These are phyloP conservation scores for Eonycteris spelaea DNA, from an alignment of 2,113 vertebrate species.

Conservation along the genomic window DNA sequence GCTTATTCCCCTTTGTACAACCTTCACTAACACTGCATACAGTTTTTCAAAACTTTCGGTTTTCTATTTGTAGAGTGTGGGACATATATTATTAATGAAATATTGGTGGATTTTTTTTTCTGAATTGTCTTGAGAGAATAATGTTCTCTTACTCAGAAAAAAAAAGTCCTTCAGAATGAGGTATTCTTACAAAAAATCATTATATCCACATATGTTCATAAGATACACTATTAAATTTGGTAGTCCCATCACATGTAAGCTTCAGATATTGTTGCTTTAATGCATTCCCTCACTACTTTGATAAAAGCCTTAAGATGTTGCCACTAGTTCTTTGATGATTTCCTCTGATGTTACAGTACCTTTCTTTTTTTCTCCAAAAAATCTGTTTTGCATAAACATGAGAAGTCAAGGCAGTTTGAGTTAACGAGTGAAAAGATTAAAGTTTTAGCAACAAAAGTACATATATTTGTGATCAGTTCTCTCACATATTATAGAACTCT, in stretches of 20 bases:
- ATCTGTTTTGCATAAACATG: conserved; percentile 84
- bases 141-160: conserved; percentile 49
- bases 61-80: conserved; percentile 33
- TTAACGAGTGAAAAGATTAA: conserved; percentile 77
- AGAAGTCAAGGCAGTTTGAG: conserved; percentile 77
- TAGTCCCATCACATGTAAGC: conserved; percentile 76
- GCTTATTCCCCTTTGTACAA: conserved; percentile 21
- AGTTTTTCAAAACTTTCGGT: conserved; percentile 54
- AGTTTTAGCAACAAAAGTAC: conserved; percentile 74
- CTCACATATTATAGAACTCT: conserved; percentile 24
- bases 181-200: conserved; percentile 69
- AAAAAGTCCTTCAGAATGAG: conserved; percentile 53
- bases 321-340: conserved; percentile 85
- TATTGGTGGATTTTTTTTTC: conserved; percentile 43
- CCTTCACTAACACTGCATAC: conserved; percentile 11
- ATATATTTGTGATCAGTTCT: conserved; percentile 32
- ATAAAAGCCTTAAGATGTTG: conserved; percentile 86
- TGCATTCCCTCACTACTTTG: conserved; percentile 86
- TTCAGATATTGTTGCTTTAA: conserved; percentile 84
- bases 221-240: conserved; percentile 75
- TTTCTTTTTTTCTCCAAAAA: conserved; percentile 77
- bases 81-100: conserved; percentile 68
- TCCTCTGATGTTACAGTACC: conserved; percentile 83
- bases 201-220: conserved; percentile 75
- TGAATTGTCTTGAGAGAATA: conserved; percentile 69